Evolutionary conservation across 2,797 vertebrate genomes (phyloP).

Genomic region (Phoeniculus purpureus): DNA sequence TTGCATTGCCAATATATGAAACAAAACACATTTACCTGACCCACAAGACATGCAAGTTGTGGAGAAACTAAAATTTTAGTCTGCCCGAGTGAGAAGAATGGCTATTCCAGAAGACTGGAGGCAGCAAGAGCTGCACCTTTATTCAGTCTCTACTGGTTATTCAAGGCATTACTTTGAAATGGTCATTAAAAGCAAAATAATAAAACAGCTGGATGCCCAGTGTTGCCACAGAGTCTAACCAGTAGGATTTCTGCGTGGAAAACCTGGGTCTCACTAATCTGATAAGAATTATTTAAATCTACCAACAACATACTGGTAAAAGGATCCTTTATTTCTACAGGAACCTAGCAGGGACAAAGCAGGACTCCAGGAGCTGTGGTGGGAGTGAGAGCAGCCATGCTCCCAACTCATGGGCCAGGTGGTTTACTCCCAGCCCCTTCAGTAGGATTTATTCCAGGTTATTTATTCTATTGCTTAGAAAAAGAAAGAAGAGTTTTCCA

Average conservation of each 20-base stretch:
- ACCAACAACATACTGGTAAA: not conserved
- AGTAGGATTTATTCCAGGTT: not conserved
- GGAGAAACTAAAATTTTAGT: not conserved
- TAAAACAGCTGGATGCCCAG: not conserved
- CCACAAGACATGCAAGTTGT: not conserved
- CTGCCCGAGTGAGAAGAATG: not conserved
- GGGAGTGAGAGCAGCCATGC: not conserved
- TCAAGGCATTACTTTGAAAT: not conserved
- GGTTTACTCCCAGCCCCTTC: not conserved
- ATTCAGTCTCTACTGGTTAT: not conserved
- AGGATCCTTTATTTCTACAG: not conserved
- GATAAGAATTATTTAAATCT: constrained; percentile 9
- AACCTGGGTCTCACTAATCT: not conserved
- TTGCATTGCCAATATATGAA: not conserved
- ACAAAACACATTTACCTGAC: not conserved
- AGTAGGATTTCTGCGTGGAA: not conserved
- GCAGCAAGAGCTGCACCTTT: not conserved
- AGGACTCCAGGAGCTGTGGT: not conserved
- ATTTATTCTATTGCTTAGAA: not conserved
- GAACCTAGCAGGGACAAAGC: not conserved
- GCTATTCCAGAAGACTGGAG: not conserved
- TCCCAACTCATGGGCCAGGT: not conserved
- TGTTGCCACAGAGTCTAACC: not conserved
- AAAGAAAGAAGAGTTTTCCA: not conserved
- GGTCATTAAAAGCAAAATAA: not conserved